phyloP scores from a whole-genome alignment of 1,140 invertebrate genomes.

The Megalonaias nervosa region DNA sequence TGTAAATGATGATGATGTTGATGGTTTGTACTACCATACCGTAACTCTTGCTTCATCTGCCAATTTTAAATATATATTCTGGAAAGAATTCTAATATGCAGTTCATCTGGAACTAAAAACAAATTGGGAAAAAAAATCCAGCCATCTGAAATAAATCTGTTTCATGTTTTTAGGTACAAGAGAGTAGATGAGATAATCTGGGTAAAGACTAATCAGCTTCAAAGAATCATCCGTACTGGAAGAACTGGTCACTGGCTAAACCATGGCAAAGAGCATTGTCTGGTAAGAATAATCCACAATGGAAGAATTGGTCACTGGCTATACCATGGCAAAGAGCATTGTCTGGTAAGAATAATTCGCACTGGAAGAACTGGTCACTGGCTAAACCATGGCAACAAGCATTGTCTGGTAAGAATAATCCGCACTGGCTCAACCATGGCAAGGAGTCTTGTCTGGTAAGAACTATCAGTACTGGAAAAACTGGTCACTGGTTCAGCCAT shows the following conservation, averaged over 20 bases:
- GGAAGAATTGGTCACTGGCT: conserved; percentile 98
- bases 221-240: conserved; percentile 96
- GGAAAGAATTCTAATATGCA: too few relatives aligned
- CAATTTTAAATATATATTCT: too few relatives aligned
- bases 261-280: conserved; percentile 98
- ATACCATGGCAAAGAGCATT: conserved; percentile 99
- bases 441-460: conserved; percentile 96
- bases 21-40: too few relatives aligned
- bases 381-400: conserved; percentile 99
- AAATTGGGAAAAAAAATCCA: too few relatives aligned
- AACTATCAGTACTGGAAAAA: conserved; percentile 64
- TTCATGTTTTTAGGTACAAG: conserved; percentile 86
- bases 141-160: neutral
- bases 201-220: conserved; percentile 99
- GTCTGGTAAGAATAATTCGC: conserved; percentile 78
- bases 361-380: conserved; percentile 98
- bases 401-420: conserved; percentile 83
- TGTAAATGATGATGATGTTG: too few relatives aligned
- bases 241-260: conserved; percentile 98
- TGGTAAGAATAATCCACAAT: conserved; percentile 79
- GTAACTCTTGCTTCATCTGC: too few relatives aligned
- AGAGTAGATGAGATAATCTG: conserved; percentile 98
- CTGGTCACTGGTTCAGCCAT: conserved; percentile 97
- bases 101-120: too few relatives aligned
- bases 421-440: conserved; percentile 96